These are phyloP conservation scores for Formica exsecta DNA, from an alignment of 1,140 invertebrate species.

Conservation along the genomic window DNA sequence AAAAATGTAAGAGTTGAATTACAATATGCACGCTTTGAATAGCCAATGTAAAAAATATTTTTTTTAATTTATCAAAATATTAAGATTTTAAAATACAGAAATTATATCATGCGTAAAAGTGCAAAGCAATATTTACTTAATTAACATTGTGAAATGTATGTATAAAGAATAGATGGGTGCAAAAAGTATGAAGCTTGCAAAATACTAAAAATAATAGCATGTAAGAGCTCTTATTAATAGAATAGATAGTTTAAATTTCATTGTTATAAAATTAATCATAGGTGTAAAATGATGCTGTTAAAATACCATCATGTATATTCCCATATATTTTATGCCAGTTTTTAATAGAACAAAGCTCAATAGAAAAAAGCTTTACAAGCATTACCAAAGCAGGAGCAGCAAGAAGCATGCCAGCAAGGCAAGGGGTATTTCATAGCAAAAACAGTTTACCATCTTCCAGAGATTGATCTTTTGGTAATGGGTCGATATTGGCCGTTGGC, in stretches of 20 bases:
- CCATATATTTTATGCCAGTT: neutral
- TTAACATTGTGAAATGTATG: neutral
- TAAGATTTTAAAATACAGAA: constrained; percentile 13
- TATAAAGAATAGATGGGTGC: neutral
- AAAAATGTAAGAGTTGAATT: constrained; percentile 8
- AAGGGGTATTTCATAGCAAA: constrained; percentile 82
- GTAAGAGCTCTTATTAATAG: neutral
- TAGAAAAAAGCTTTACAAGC: constrained; percentile 52
- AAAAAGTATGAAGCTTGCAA: constrained; percentile 17
- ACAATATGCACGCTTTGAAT: constrained; percentile 5
- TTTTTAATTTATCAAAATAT: neutral
- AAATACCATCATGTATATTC: neutral
- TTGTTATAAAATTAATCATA: neutral
- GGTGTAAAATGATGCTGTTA: neutral
- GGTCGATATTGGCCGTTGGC: constrained; percentile 85
- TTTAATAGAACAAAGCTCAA: neutral
- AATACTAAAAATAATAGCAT: constrained; percentile 13
- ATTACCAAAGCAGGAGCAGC: constrained; percentile 75
- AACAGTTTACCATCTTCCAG: constrained; percentile 88
- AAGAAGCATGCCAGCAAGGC: constrained; percentile 80
- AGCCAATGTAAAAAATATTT: constrained; percentile 4
- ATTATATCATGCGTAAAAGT: constrained; percentile 3
- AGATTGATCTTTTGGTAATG: constrained; percentile 90
- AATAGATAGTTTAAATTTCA: constrained; percentile 9
- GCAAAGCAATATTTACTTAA: neutral